These are phyloP conservation scores for Microchirus variegatus DNA, from an alignment of 2,797 vertebrate genomes.

Conservation along the genomic window DNA sequence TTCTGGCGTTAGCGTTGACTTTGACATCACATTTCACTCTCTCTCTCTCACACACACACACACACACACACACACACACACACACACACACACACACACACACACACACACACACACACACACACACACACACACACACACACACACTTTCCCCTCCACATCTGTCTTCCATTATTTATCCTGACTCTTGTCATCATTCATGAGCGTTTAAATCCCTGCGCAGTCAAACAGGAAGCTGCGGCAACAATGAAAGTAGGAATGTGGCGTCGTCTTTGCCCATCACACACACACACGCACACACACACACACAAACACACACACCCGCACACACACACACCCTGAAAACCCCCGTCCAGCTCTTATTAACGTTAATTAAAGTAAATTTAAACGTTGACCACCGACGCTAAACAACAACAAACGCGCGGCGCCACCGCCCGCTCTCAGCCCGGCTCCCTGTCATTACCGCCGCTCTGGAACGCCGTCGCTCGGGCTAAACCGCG, in stretches of 20 bases:
- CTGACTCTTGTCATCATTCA: constrained; percentile 56
- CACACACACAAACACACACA: no score
- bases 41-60: not conserved
- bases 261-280: not conserved
- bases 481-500: constrained; percentile 40
- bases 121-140: constrained; percentile 13
- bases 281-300: no score
- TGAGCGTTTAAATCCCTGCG: constrained; percentile 55
- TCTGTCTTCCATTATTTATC: constrained; percentile 63
- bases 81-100: constrained; percentile 7
- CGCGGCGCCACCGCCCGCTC: constrained; percentile 30
- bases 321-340: no score
- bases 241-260: not conserved
- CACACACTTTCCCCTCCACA: constrained; percentile 16
- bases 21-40: not conserved
- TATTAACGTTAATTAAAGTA: not conserved
- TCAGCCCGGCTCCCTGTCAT: constrained; percentile 45
- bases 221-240: constrained; percentile 6
- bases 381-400: not conserved
- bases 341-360: no score
- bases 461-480: constrained; percentile 38
- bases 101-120: constrained; percentile 4
- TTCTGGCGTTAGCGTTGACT: no score
- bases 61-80: constrained; percentile 10
- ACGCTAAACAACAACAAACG: not conserved